A percentile compares a stretch with the other conserved stretches of the same genome.
Conservation (phyloP, 2,113 vertebrate genomes). For the Cyanoderma ruficeps region DNA sequence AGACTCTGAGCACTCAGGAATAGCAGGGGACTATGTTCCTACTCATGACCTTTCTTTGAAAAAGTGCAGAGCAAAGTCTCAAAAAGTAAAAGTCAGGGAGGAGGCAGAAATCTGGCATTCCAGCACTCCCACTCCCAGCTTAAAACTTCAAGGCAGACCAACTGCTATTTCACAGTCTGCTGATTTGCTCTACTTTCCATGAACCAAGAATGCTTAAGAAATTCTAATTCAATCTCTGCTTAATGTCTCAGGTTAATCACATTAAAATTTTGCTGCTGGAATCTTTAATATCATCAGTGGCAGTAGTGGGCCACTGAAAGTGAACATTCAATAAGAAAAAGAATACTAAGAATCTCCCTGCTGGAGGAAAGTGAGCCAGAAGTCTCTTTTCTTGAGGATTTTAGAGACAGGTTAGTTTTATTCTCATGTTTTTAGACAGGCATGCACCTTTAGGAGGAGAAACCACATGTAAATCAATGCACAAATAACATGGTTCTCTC, state of each 20-base stretch:
- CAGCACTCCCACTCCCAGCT: conserved; percentile 36
- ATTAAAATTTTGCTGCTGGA: neutral
- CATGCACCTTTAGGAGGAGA: neutral
- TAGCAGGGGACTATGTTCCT: neutral
- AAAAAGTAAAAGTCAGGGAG: neutral
- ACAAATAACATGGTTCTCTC: neutral
- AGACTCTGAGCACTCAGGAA: neutral
- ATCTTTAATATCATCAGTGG: neutral
- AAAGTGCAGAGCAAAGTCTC: neutral
- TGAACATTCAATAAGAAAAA: neutral
- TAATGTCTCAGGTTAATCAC: neutral
- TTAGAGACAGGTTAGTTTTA: neutral
- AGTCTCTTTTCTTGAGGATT: neutral
- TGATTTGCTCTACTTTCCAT: neutral
- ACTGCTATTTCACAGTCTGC: neutral
- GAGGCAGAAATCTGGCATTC: conserved; percentile 30
- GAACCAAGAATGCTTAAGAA: neutral
- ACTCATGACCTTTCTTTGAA: conserved; percentile 4
- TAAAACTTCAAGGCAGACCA: neutral
- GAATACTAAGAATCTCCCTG: neutral
- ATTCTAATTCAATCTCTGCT: neutral
- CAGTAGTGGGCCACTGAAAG: neutral
- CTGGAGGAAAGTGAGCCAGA: neutral
- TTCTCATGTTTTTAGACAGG: neutral
- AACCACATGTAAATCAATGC: neutral